Conservation (phyloP, 2,113 vertebrate species). For the Edolisoma coerulescens region DNA sequence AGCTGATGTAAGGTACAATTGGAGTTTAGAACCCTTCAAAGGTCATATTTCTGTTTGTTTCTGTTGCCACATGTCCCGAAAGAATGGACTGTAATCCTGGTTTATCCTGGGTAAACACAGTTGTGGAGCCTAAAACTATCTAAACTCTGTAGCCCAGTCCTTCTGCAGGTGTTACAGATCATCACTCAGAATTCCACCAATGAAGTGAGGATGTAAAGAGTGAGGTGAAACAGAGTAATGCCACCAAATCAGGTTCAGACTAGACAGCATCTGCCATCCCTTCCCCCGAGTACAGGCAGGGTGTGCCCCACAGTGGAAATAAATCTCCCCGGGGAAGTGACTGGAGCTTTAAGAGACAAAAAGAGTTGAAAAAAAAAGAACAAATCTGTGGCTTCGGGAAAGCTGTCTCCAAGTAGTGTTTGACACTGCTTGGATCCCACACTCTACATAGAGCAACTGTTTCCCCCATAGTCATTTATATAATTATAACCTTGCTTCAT, state of each 20-base stretch:
- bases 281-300: background rate
- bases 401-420: background rate
- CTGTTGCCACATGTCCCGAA: background rate
- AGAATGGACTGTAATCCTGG: background rate
- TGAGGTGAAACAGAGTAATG: background rate
- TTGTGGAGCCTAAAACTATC: background rate
- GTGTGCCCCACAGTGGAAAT: accelerated
- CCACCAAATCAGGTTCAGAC: background rate
- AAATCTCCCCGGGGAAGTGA: background rate
- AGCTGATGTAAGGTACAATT: background rate
- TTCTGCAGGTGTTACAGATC: background rate
- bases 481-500: slow-evolving; percentile 60
- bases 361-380: background rate
- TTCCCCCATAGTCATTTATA: slow-evolving; percentile 56
- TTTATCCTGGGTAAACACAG: background rate
- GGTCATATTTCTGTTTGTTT: slow-evolving; percentile 28
- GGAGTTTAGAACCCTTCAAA: slow-evolving; percentile 44
- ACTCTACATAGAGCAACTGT: slow-evolving; percentile 12
- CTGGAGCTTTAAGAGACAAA: background rate
- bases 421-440: slow-evolving; percentile 12
- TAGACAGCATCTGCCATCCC: background rate
- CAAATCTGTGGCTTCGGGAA: background rate
- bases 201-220: background rate
- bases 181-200: background rate
- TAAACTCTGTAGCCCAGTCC: background rate